Evolutionary conservation across 30 jellyfish, hydroid and myxozoan genomes (phyloP), one percentile per base, ranked within the genome.

Genomic region (Sanderia malayensis): DNA sequence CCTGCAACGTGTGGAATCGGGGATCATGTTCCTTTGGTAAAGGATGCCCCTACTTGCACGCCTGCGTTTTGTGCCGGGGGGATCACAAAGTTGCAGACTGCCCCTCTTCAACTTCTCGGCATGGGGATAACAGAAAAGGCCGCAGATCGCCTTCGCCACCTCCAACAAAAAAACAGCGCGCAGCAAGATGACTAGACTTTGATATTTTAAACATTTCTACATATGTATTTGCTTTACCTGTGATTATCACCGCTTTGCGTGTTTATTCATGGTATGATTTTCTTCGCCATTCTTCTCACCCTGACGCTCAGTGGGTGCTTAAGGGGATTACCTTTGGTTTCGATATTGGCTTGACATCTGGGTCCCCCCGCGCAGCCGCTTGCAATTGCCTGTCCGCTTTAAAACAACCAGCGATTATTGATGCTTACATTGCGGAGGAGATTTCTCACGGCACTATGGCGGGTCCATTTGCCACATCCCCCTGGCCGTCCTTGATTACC

Each of bases 351-450:
- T n/a, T n/a, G n/a, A n/a, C n/a, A n/a, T n/a, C n/a, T n/a, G n/a
- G n/a, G n/a, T n/a, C n/a, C n/a, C n/a, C n/a, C n/a, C n/a, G n/a
- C 27, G 25, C 69, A 37, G 83, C 95, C 0, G 59, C 24, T 1
- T 37, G 58, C 11, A 82, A 82, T 55, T 65, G 83, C 20, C 79
- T 67, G 2, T 82, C 95, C 1, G 88, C 89, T 1, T 73, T 52
- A 34, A 19, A 27, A 44, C 47, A 72, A n/a, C 88, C 89, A 22
- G 79, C 23, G 17, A 29, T 82, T 0, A 65, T 82, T 23, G 89
- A 82, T 28, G 44, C 47, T 21, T 82, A 82, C 29, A 15, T 82
- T 19, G 18, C 22, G 6, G n/a, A n/a, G n/a, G n/a, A n/a, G n/a
- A n/a, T n/a, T n/a, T n/a, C n/a, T n/a, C n/a, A n/a, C n/a, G n/a